phyloP scores from a whole-genome alignment of 2,888 invertebrate genomes.

The Apamea monoglypha region DNA sequence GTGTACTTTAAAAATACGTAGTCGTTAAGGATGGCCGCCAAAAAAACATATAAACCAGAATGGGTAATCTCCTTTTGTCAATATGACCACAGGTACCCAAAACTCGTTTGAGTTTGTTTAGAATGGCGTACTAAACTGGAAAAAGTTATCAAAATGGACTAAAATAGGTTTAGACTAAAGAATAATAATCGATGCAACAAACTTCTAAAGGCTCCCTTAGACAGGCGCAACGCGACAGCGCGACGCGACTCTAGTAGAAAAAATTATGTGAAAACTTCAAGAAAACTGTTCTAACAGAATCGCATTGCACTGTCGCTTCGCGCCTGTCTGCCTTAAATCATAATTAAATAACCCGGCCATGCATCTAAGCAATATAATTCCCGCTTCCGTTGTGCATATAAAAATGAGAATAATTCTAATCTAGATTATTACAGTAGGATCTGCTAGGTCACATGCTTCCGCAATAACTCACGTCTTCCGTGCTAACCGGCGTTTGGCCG shows the following conservation, averaged over 20 bases:
- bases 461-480: constrained; percentile 52
- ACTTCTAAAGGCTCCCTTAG: not conserved
- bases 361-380: not conserved
- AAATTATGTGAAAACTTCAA: not conserved
- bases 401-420: constrained; percentile 21
- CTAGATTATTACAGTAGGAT: constrained; percentile 32
- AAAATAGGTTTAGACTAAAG: not conserved
- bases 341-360: not conserved
- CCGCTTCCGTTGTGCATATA: not conserved
- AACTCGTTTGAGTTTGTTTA: not conserved
- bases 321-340: not conserved
- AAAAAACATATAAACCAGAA: not conserved
- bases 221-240: not conserved
- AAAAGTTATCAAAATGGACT: not conserved
- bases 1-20: not conserved
- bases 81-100: no score
- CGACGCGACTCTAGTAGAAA: not conserved
- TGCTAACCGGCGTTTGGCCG: constrained; percentile 18
- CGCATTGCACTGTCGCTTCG: not conserved
- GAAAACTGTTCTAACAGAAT: not conserved
- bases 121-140: not conserved
- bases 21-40: not conserved
- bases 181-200: not conserved
- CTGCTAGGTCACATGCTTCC: constrained; percentile 48
- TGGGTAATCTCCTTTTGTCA: no score